Percentiles rank a stretch among this genome's conserved stretches.
phyloP scores from a whole-genome alignment of 2,888 invertebrate species.

The Pollenia griseotomentosa region DNA sequence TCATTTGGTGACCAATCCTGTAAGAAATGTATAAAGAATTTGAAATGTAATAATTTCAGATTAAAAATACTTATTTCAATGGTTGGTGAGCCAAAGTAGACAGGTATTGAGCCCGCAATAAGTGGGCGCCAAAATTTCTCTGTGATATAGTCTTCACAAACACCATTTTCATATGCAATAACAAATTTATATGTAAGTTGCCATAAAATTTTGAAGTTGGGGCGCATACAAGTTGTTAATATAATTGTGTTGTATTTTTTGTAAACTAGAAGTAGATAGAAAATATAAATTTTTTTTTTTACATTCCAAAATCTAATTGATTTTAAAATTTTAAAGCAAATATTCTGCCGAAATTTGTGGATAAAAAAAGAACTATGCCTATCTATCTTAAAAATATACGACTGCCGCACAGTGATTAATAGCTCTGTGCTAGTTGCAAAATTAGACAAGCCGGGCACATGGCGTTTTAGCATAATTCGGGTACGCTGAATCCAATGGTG shows the following conservation, averaged over 20 bases:
- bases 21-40: constrained; percentile 12
- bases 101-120: constrained; percentile 91
- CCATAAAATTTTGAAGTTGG: constrained; percentile 87
- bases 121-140: constrained; percentile 95
- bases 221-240: constrained; percentile 87
- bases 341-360: too few species aligned
- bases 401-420: too few species aligned
- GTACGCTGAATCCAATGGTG: too few species aligned
- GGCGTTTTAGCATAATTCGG: too few species aligned
- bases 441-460: too few species aligned
- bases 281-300: background rate
- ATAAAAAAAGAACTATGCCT: too few species aligned
- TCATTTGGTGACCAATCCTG: constrained; percentile 91
- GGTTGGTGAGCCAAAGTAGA: constrained; percentile 92
- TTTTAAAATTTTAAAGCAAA: too few species aligned
- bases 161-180: constrained; percentile 93
- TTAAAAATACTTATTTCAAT: constrained; percentile 83
- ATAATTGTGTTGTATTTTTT: constrained; percentile 85
- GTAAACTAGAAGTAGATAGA: constrained; percentile 35
- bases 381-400: too few species aligned
- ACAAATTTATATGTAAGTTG: constrained; percentile 93
- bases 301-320: background rate
- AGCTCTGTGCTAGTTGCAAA: too few species aligned
- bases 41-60: background rate
- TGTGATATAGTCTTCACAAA: constrained; percentile 93